Conservation (phyloP, 1,140 invertebrate species). For the Pseudomyrmex flavicornis region DNA sequence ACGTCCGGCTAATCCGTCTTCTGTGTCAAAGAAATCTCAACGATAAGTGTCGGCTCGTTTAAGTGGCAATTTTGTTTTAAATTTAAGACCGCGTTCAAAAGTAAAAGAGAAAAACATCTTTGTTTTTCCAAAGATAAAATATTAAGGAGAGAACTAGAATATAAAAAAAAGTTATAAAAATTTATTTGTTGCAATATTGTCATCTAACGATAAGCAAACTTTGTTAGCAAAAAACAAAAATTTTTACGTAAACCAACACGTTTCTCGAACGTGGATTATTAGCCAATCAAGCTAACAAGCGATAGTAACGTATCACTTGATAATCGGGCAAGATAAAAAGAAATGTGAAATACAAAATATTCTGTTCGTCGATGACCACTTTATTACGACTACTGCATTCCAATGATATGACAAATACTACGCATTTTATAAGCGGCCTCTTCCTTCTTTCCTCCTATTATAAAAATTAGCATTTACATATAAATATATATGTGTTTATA, state of each 20-base stretch:
- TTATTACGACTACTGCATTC: neutral
- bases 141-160: too few species aligned
- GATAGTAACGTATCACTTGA: slow-evolving; percentile 2
- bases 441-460: neutral
- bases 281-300: neutral
- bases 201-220: neutral
- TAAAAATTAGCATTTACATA: too few species aligned
- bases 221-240: slow-evolving; percentile 13
- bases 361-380: neutral
- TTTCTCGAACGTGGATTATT: neutral
- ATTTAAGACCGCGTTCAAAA: too few species aligned
- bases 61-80: too few species aligned
- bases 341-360: slow-evolving; percentile 16
- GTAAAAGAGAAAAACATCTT: too few species aligned
- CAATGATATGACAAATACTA: neutral
- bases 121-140: too few species aligned
- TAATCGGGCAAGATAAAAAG: slow-evolving; percentile 42
- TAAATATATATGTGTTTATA: too few species aligned
- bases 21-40: neutral
- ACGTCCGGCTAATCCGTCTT: neutral
- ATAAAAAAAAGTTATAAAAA: neutral
- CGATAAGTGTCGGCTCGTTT: neutral
- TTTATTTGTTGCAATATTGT: neutral
- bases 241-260: slow-evolving; percentile 1
- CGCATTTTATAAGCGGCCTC: neutral